These are phyloP conservation scores for Acrobeloides nanus DNA, from an alignment of 2,888 invertebrate genomes.

Conservation along the genomic window DNA sequence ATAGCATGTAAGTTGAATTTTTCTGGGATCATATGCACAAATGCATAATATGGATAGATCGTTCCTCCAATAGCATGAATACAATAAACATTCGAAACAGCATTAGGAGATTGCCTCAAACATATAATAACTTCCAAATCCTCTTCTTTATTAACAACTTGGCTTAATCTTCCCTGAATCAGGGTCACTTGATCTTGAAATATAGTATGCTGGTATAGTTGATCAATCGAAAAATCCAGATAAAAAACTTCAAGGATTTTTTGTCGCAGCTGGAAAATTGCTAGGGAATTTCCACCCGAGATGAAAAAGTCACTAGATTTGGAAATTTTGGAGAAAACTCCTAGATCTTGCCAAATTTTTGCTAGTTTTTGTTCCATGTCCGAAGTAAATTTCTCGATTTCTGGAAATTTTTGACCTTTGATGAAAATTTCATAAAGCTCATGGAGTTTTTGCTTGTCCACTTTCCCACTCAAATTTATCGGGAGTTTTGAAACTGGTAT, in stretches of 20 bases:
- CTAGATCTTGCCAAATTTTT: constrained; percentile 12
- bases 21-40: constrained; percentile 35
- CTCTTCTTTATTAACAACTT: too few species aligned
- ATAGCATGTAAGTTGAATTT: constrained; percentile 39
- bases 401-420: constrained; percentile 1
- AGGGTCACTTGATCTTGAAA: constrained; percentile 6
- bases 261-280: constrained; percentile 30
- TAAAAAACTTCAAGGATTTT: constrained; percentile 25
- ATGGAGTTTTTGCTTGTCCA: constrained; percentile 19
- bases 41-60: constrained; percentile 44
- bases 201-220: constrained; percentile 8
- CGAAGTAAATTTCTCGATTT: background rate
- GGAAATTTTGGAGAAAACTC: background rate
- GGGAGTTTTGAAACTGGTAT: constrained; percentile 26
- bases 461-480: constrained; percentile 31
- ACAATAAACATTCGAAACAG: constrained; percentile 33
- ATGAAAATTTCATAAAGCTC: constrained; percentile 5
- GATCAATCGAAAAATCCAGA: constrained; percentile 19
- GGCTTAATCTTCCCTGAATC: background rate
- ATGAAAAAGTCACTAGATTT: constrained; percentile 26
- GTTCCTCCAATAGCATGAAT: constrained; percentile 51
- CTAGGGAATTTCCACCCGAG: constrained; percentile 41
- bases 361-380: constrained; percentile 4
- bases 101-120: constrained; percentile 15
- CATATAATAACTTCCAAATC: constrained; percentile 17